Base-by-base conservation (phyloP, 2,797 vertebrate genomes). In the Amniataba percoides region DNA sequence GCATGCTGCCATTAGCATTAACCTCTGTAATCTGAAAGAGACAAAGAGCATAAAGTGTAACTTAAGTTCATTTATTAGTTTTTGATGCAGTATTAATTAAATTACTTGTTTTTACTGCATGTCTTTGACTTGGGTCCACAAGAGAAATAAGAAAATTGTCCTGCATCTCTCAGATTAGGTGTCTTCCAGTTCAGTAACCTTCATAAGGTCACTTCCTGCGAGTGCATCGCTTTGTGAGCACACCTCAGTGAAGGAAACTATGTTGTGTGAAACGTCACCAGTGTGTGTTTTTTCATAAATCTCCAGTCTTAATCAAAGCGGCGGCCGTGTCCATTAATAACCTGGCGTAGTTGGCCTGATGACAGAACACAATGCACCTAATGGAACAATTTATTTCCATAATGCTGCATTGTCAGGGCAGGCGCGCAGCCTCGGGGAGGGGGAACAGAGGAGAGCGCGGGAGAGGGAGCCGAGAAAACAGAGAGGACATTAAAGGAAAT, bases 381-480 rank as follows among this genome's bases (percentile, higher is more conserved):
- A 96, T 96, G 95, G 93, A 96, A 95, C 93, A 42, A 96, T 96
- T 96, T 96, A 95, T 96, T 96, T 96, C 92, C 88, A 94, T 96
- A 92, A 95, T 95, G 94, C 93, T 86, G 57, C 85, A 81, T 92
- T 91, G 89, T 92, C 87, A 84, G 71, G 39, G 87, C 85, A 84
- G 86, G 84, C 78, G 43, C 69, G 71, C 76, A 56, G 63, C 60
- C 45, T 70, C 58, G 67, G 77, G 84, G 79, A 1, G 73, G 82
- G 2, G 0, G 0, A 66, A 63, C 71, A 77, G 0, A 56, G 61
- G 82, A 67, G 80, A 68, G 82, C 2, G 9, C 12, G 55, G 73
- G 62, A 76, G 60, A 73, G 46, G 27, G 16, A 72, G 16, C 15
- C 14, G 0, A 21, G 36, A 53, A 81, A 77, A 56, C 40, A 56